Percentiles rank a stretch among this genome's conserved stretches.
Evolutionary conservation across 2,113 vertebrate genomes (phyloP).

Genomic region (Tychaedon coryphoeus): DNA sequence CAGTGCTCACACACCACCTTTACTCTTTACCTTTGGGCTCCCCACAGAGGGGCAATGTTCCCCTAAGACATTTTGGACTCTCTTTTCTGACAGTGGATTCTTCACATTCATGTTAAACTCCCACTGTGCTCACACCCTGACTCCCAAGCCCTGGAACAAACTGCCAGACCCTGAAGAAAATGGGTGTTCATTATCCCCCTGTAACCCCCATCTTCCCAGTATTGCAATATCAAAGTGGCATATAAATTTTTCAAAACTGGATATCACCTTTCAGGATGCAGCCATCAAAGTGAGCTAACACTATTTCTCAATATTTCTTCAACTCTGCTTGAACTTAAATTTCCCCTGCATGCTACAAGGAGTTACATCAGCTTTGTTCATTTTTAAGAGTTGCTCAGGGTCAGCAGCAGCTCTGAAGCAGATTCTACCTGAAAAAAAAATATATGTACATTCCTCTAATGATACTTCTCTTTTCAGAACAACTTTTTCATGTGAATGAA

Average conservation of each 20-base stretch:
- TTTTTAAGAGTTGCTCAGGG: neutral
- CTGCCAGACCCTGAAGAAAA: neutral
- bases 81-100: neutral
- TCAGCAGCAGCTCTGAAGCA: neutral
- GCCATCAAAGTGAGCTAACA: neutral
- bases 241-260: neutral
- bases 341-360: neutral
- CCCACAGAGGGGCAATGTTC: neutral
- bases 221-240: neutral
- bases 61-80: neutral
- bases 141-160: neutral
- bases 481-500: neutral
- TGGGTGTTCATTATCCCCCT: neutral
- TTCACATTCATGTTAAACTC: neutral
- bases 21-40: neutral
- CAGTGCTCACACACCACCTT: neutral
- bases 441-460: neutral
- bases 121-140: neutral
- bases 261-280: neutral
- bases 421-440: neutral
- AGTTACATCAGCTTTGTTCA: neutral
- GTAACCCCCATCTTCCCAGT: neutral
- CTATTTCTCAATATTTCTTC: neutral
- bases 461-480: neutral
- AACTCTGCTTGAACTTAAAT: neutral